Percentiles rank a stretch among this genome's conserved stretches.
phyloP scores from a whole-genome alignment of 1,140 invertebrate genomes.

The Calosoma granatense region DNA sequence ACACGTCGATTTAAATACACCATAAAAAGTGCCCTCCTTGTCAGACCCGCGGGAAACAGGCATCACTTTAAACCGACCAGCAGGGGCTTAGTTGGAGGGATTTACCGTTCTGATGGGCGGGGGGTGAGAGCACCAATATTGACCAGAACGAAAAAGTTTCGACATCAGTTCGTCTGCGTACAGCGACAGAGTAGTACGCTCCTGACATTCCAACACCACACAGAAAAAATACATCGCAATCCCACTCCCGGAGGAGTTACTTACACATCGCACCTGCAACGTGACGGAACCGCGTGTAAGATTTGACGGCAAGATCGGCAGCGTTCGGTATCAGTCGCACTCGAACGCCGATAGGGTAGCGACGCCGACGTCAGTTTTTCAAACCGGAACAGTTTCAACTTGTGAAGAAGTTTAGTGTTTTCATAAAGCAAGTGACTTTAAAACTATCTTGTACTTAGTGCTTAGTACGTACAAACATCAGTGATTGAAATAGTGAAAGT shows the following conservation, averaged over 20 bases:
- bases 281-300: not conserved
- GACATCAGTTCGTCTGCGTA: constrained; percentile 19
- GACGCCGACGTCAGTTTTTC: not conserved
- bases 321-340: not conserved
- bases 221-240: not conserved
- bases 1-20: constrained; percentile 26
- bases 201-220: not conserved
- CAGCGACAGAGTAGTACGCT: not conserved
- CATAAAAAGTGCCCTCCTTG: constrained; percentile 37
- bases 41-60: constrained; percentile 18
- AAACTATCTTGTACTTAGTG: no score
- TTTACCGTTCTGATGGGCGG: constrained; percentile 14
- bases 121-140: constrained; percentile 23
- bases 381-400: no score
- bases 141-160: constrained; percentile 27
- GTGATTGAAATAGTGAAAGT: constrained; percentile 9
- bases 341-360: not conserved
- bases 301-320: not conserved
- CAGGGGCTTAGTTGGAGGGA: not conserved
- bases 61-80: constrained; percentile 11
- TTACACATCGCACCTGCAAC: not conserved
- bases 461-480: not conserved
- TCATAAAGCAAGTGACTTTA: no score
- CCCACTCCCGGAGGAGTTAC: not conserved
- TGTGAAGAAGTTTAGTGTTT: not conserved